Evolutionary conservation across 2,888 invertebrate species (phyloP).

Genomic region (Scrobipalpa costella): DNA sequence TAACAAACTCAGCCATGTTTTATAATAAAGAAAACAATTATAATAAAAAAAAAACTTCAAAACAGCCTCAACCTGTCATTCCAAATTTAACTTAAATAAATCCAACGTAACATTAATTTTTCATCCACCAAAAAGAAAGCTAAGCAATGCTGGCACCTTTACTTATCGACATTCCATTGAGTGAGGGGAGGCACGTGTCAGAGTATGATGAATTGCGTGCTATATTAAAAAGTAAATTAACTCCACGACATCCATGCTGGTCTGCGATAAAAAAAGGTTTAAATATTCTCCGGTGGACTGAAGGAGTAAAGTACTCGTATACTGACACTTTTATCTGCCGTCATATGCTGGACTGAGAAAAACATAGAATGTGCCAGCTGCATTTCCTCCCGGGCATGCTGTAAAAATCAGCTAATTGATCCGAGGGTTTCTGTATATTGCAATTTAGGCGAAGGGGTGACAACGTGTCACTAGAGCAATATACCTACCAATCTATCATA

Average conservation of each 20-base stretch:
- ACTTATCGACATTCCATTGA: slow-evolving; percentile 59
- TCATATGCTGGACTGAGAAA: too few relatives aligned
- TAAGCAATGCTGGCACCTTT: slow-evolving; percentile 45
- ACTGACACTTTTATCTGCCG: too few relatives aligned
- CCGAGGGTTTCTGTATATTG: too few relatives aligned
- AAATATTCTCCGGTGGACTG: neutral
- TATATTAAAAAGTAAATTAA: slow-evolving; percentile 73
- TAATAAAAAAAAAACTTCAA: neutral
- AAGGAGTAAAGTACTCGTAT: too few relatives aligned
- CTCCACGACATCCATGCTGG: slow-evolving; percentile 57
- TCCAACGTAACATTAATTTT: slow-evolving; percentile 13
- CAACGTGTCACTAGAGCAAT: too few relatives aligned
- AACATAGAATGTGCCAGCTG: too few relatives aligned
- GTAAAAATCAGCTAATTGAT: too few relatives aligned
- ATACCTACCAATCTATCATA: too few relatives aligned
- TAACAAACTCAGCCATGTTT: too few relatives aligned
- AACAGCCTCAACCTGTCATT: neutral
- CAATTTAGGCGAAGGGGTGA: too few relatives aligned
- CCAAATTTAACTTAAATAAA: neutral
- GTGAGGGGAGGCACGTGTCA: slow-evolving; percentile 56
- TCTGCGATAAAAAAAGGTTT: slow-evolving; percentile 27
- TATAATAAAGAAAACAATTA: neutral
- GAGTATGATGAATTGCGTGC: slow-evolving; percentile 63
- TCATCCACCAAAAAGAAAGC: slow-evolving; percentile 42
- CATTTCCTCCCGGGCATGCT: too few relatives aligned